Evolutionary conservation across 2,113 vertebrate species (phyloP).

Genomic region (Indri indri): DNA sequence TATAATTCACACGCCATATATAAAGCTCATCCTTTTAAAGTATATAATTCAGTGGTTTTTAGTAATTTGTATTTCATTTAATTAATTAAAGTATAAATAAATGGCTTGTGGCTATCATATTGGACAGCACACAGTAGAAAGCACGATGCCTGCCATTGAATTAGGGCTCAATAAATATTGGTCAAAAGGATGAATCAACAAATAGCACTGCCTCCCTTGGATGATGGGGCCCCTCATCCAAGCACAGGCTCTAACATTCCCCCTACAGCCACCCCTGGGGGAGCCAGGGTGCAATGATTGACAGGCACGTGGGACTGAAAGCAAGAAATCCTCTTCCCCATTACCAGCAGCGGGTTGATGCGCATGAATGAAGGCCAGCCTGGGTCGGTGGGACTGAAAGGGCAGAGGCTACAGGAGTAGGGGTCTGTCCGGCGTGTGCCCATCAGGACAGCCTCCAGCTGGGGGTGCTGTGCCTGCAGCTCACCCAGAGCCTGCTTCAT

Average conservation of each 20-base stretch:
- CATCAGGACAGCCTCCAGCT: constrained; percentile 93
- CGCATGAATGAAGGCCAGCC: constrained; percentile 95
- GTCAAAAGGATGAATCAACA: not conserved
- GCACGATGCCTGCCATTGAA: not conserved
- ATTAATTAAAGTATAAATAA: not conserved
- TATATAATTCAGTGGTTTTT: not conserved
- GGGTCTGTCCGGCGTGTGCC: constrained; percentile 95
- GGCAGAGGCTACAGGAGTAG: constrained; percentile 89
- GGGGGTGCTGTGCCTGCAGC: constrained; percentile 87
- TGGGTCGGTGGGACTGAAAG: constrained; percentile 91
- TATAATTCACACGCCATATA: not conserved
- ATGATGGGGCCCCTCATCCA: not conserved
- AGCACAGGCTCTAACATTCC: not conserved
- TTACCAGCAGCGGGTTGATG: constrained; percentile 94
- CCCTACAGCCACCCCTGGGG: not conserved
- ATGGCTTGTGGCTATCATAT: not conserved
- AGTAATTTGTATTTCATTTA: not conserved
- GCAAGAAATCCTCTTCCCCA: rapidly evolving
- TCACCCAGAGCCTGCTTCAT: constrained; percentile 90
- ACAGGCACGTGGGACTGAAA: not conserved
- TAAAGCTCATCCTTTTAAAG: not conserved
- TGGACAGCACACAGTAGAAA: not conserved
- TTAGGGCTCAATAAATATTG: not conserved
- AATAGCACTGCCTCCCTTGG: not conserved
- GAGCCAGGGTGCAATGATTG: not conserved